Conservation (phyloP, 2,888 invertebrate genomes). For the Alloscopus bannaensis region DNA sequence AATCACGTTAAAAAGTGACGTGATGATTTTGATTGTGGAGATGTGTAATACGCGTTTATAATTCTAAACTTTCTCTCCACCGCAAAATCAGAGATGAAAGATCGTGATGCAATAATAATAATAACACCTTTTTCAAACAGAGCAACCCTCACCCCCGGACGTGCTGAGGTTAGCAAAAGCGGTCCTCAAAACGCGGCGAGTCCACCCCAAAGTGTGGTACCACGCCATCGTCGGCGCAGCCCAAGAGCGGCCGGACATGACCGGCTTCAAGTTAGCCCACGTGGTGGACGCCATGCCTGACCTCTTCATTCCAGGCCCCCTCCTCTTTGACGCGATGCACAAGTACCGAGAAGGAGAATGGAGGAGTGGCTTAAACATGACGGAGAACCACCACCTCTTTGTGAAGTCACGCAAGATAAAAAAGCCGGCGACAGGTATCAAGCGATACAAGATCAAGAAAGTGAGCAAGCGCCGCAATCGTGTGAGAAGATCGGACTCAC, state of each 20-base stretch:
- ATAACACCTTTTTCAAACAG: slow-evolving; percentile 15
- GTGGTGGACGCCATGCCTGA: slow-evolving; percentile 61
- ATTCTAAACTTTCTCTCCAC: too few species aligned
- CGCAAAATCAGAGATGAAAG: neutral
- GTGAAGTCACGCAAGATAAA: too few species aligned
- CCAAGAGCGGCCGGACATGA: slow-evolving; percentile 46
- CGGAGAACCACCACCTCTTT: too few species aligned
- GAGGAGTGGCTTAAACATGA: neutral
- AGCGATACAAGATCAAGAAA: too few species aligned
- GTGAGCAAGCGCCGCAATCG: neutral
- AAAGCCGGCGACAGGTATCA: too few species aligned
- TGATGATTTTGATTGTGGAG: too few species aligned
- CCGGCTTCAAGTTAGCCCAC: slow-evolving; percentile 37
- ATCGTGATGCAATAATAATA: slow-evolving; percentile 3
- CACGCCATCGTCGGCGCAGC: slow-evolving; percentile 38
- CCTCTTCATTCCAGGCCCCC: slow-evolving; percentile 47
- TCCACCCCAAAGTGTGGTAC: slow-evolving; percentile 64
- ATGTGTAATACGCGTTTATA: too few species aligned
- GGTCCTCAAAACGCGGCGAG: neutral
- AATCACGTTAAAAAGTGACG: too few species aligned
- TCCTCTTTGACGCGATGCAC: slow-evolving; percentile 34
- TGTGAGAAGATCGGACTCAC: slow-evolving; percentile 3
- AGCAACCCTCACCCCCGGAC: slow-evolving; percentile 36
- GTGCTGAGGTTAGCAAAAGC: slow-evolving; percentile 43
- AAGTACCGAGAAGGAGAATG: slow-evolving; percentile 3